Conservation (phyloP, 2,888 invertebrate genomes). For the Melanargia galathea region DNA sequence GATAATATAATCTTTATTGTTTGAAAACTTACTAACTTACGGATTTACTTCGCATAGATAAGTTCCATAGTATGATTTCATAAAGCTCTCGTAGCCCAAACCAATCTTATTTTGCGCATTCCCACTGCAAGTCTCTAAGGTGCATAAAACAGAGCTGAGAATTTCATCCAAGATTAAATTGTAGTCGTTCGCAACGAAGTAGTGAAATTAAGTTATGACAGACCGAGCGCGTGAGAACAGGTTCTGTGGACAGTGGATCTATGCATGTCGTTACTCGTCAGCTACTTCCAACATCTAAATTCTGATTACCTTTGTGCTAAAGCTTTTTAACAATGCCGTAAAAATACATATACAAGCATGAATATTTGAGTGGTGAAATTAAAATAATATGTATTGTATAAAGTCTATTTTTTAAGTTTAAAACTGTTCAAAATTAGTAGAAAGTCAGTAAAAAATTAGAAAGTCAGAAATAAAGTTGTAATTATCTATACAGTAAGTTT, state of each 20-base stretch:
- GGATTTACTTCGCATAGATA: not conserved
- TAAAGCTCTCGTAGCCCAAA: conserved; percentile 3
- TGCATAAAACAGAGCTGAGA: conserved; percentile 39
- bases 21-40: no score
- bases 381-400: no score
- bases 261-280: not conserved
- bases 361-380: no score
- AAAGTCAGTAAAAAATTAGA: no score
- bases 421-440: no score
- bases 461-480: no score
- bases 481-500: no score
- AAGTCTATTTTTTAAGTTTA: no score
- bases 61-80: conserved; percentile 1
- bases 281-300: conserved; percentile 2
- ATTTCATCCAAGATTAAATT: conserved; percentile 55
- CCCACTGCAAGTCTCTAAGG: conserved; percentile 30
- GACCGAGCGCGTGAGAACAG: conserved; percentile 52
- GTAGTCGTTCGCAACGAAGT: conserved; percentile 60
- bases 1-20: no score
- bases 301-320: not conserved
- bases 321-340: no score
- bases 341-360: no score
- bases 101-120: conserved; percentile 29
- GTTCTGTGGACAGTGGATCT: conserved; percentile 1
- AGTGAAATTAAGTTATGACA: conserved; percentile 61